These are phyloP conservation scores for Eupithecia inturbata DNA, from an alignment of 2,888 invertebrate genomes.

Conservation along the genomic window DNA sequence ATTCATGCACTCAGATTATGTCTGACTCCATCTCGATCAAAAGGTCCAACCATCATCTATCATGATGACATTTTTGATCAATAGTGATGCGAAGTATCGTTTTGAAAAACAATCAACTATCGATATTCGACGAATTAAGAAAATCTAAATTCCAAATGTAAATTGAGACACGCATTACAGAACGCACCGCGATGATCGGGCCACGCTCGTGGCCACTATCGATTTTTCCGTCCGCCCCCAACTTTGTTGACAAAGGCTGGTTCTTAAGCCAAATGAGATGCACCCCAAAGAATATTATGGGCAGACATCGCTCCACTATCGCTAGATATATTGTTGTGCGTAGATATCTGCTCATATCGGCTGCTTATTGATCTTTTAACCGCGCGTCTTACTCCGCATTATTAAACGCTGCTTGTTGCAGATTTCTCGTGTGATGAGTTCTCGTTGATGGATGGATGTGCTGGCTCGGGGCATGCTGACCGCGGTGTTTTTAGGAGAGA, in stretches of 20 bases:
- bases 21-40: not conserved
- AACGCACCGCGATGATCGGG: constrained; percentile 71
- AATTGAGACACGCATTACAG: constrained; percentile 69
- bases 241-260: constrained; percentile 84
- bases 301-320: constrained; percentile 82
- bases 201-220: constrained; percentile 75
- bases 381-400: constrained; percentile 57
- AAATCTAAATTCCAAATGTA: constrained; percentile 55
- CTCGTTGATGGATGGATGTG: constrained; percentile 18
- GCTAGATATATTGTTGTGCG: constrained; percentile 67
- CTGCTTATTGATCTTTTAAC: constrained; percentile 75
- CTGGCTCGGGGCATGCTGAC: constrained; percentile 1
- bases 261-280: constrained; percentile 84
- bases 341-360: constrained; percentile 71
- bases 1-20: not conserved
- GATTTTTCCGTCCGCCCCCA: constrained; percentile 81
- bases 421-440: constrained; percentile 35
- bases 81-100: not conserved
- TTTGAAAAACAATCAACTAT: constrained; percentile 5
- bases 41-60: not conserved
- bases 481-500: not conserved
- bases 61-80: not conserved
- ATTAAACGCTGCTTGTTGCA: constrained; percentile 57
- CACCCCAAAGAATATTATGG: constrained; percentile 85
- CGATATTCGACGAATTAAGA: constrained; percentile 14